Evolutionary conservation across 2,888 invertebrate species (phyloP).

Genomic region (Rhyacophila evoluta): DNA sequence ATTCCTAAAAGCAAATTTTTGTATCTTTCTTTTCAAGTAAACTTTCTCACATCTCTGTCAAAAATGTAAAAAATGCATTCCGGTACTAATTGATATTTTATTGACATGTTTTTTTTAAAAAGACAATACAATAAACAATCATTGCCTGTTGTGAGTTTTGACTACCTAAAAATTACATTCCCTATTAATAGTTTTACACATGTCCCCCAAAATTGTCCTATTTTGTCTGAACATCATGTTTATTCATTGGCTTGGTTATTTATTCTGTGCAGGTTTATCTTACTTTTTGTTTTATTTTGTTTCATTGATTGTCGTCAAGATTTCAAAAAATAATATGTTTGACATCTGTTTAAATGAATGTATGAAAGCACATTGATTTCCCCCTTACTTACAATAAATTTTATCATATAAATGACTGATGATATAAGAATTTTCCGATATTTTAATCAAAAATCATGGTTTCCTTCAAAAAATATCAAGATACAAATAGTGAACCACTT

Average conservation of each 20-base stretch:
- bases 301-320: constrained; percentile 19
- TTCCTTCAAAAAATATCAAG: too few relatives aligned
- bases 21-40: too few relatives aligned
- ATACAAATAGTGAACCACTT: too few relatives aligned
- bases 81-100: too few relatives aligned
- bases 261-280: constrained; percentile 14
- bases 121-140: background rate
- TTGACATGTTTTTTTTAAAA: too few relatives aligned
- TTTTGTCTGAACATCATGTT: background rate
- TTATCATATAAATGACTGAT: too few relatives aligned
- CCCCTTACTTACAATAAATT: too few relatives aligned
- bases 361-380: background rate
- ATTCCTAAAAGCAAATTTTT: too few relatives aligned
- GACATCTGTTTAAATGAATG: background rate
- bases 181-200: background rate
- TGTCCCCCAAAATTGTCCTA: background rate
- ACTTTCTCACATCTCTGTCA: too few relatives aligned
- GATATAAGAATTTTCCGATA: too few relatives aligned
- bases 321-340: background rate
- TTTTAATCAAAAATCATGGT: too few relatives aligned
- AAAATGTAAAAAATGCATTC: too few relatives aligned
- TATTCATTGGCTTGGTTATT: constrained; percentile 5
- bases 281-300: background rate
- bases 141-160: constrained; percentile 1
- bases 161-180: background rate